Conservation (phyloP, 2,113 vertebrate species). For the Pachycephala philippinensis region DNA sequence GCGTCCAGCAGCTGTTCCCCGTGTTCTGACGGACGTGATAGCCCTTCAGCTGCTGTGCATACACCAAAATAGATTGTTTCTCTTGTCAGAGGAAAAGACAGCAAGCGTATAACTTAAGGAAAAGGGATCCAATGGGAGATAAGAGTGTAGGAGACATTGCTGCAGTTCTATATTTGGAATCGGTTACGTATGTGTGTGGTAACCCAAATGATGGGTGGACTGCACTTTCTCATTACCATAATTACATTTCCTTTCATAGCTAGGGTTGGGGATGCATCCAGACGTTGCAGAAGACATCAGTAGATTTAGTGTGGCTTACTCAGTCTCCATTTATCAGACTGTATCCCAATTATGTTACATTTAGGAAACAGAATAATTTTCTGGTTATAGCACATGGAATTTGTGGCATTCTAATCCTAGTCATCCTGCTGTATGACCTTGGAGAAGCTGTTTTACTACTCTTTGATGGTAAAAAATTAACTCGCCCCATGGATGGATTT, state of each 20-base stretch:
- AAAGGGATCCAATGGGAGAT: constrained; percentile 5
- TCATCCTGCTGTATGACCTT: constrained; percentile 32
- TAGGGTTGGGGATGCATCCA: constrained; percentile 54
- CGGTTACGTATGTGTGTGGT: constrained; percentile 38
- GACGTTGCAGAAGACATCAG: constrained; percentile 53
- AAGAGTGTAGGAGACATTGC: constrained; percentile 1
- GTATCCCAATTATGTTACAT: constrained; percentile 53
- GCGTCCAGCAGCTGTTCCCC: fast-evolving
- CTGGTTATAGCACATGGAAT: constrained; percentile 54
- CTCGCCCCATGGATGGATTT: not conserved
- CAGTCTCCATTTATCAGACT: constrained; percentile 60
- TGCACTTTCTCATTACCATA: constrained; percentile 52
- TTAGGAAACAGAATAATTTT: constrained; percentile 62
- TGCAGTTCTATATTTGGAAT: constrained; percentile 47
- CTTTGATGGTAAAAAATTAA: constrained; percentile 62
- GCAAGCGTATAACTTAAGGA: not conserved
- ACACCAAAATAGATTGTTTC: not conserved
- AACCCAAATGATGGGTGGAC: constrained; percentile 61
- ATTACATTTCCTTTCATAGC: constrained; percentile 66
- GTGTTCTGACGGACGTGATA: fast-evolving
- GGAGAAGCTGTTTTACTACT: constrained; percentile 40
- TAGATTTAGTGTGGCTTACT: constrained; percentile 60
- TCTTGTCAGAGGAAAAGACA: not conserved
- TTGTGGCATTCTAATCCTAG: constrained; percentile 66
- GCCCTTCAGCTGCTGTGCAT: not conserved